Evolutionary conservation across 2,888 invertebrate species (phyloP).

Genomic region (Nomada goodeniana): DNA sequence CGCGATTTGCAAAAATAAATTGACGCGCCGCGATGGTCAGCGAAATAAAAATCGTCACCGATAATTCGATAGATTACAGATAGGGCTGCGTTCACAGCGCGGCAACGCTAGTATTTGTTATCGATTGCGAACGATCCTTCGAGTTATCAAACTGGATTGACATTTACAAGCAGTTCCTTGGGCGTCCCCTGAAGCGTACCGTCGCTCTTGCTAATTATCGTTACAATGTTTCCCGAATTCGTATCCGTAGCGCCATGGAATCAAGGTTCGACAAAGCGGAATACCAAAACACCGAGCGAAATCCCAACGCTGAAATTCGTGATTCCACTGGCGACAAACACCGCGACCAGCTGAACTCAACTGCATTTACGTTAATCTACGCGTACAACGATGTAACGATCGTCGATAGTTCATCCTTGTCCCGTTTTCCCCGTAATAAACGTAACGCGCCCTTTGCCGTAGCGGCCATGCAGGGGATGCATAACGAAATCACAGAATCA

Average conservation of each 20-base stretch:
- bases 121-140: slow-evolving; percentile 37
- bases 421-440: slow-evolving; percentile 1
- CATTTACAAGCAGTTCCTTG: slow-evolving; percentile 25
- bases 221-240: slow-evolving; percentile 36
- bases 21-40: neutral
- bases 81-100: neutral
- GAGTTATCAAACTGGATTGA: neutral
- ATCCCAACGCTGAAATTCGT: slow-evolving; percentile 49
- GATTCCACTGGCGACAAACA: slow-evolving; percentile 63
- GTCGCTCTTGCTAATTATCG: slow-evolving; percentile 33
- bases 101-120: slow-evolving; percentile 13
- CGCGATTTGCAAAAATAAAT: neutral
- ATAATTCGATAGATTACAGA: slow-evolving; percentile 27
- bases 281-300: neutral
- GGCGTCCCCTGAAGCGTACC: neutral
- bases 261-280: slow-evolving; percentile 28
- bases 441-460: neutral
- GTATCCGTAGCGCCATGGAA: slow-evolving; percentile 31
- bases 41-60: slow-evolving; percentile 14
- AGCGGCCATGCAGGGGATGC: neutral
- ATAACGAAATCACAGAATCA: no score
- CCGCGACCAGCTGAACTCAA: slow-evolving; percentile 55
- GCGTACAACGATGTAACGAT: slow-evolving; percentile 24
- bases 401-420: neutral
- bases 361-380: slow-evolving; percentile 62